Evolutionary conservation across 2,888 invertebrate species (phyloP).

Genomic region (Synanthedon tipuliformis): DNA sequence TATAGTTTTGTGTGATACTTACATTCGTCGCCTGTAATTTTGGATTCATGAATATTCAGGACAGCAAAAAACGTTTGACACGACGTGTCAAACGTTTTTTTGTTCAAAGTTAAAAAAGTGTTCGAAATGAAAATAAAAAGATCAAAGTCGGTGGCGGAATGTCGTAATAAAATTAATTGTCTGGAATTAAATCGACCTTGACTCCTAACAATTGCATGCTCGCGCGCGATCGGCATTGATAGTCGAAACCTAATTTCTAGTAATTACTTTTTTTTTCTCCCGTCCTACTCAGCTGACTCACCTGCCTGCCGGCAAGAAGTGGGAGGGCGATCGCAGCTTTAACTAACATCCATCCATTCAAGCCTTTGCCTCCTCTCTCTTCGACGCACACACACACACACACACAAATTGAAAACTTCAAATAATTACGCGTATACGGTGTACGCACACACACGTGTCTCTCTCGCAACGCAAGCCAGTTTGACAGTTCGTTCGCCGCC

Average conservation of each 20-base stretch:
- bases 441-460: constrained; percentile 17
- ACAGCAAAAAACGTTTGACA: too few relatives aligned
- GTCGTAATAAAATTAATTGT: too few relatives aligned
- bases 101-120: too few relatives aligned
- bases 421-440: constrained; percentile 18
- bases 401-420: neutral
- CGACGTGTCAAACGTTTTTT: too few relatives aligned
- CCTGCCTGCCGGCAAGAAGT: constrained; percentile 5
- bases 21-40: too few relatives aligned
- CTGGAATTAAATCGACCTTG: neutral
- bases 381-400: constrained; percentile 1
- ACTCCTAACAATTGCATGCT: neutral
- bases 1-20: too few relatives aligned
- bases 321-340: constrained; percentile 3
- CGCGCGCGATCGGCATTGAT: neutral
- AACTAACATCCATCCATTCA: constrained; percentile 8
- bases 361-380: constrained; percentile 2
- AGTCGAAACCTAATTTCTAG: neutral
- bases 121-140: too few relatives aligned
- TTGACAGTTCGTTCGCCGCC: constrained; percentile 45
- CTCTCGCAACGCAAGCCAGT: constrained; percentile 40
- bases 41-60: too few relatives aligned
- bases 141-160: too few relatives aligned
- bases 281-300: constrained; percentile 1
- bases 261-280: neutral